A percentile compares a stretch with the other conserved stretches of the same genome.
These are phyloP conservation scores for Stenodera caucasica DNA, from an alignment of 2,888 invertebrate species.

Conservation along the genomic window DNA sequence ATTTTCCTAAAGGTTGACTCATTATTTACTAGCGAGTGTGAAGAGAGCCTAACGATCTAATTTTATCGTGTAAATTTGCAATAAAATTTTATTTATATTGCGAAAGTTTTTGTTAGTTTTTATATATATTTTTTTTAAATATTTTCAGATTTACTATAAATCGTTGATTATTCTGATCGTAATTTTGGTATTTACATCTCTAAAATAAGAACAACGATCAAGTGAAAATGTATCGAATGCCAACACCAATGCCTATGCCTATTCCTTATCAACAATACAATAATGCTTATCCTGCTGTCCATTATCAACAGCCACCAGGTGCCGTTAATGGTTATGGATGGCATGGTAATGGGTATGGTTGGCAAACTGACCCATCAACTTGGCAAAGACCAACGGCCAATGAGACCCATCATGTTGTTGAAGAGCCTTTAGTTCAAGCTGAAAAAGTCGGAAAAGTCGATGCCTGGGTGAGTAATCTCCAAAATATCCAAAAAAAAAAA, in stretches of 20 bases:
- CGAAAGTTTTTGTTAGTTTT: no score
- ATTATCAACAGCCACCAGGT: conserved; percentile 50
- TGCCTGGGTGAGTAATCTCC: conserved; percentile 47
- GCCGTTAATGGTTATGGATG: conserved; percentile 55
- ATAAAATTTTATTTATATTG: neutral
- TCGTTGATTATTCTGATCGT: neutral
- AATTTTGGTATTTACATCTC: neutral
- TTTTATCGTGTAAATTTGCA: no score
- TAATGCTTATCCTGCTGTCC: conserved; percentile 51
- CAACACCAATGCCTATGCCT: conserved; percentile 29
- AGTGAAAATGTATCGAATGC: conserved; percentile 32
- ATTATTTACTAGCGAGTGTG: no score
- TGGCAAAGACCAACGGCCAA: conserved; percentile 46
- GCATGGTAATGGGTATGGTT: conserved; percentile 55
- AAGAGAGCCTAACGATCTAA: no score
- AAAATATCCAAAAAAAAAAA: no score
- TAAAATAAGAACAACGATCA: neutral
- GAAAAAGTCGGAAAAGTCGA: conserved; percentile 50
- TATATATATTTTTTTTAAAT: neutral
- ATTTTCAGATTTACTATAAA: neutral
- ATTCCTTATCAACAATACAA: conserved; percentile 50
- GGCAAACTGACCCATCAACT: conserved; percentile 52
- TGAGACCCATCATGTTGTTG: conserved; percentile 33
- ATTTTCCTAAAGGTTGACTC: no score
- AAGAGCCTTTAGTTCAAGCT: conserved; percentile 49